phyloP scores from a whole-genome alignment of 2,797 vertebrate species.

The Halcyon badia region DNA sequence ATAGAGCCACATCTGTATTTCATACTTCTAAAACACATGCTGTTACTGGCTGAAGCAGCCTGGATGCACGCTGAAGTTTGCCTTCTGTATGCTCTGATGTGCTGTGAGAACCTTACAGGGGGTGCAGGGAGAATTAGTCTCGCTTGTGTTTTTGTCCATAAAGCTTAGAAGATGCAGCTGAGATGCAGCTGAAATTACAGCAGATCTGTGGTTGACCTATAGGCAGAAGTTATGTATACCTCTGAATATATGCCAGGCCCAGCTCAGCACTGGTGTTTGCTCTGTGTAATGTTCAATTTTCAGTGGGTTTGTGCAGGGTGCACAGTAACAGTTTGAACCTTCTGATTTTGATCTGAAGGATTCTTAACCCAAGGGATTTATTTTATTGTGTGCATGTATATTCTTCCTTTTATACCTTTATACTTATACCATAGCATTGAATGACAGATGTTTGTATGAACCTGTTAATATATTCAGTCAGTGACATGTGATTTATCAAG shows the following conservation, averaged over 20 bases:
- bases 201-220: background rate
- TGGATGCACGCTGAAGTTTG: background rate
- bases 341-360: background rate
- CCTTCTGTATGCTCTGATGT: background rate
- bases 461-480: background rate
- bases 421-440: background rate
- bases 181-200: background rate
- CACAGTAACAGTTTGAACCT: background rate
- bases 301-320: background rate
- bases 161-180: background rate
- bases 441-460: fast-evolving
- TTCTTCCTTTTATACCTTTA: background rate
- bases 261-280: fast-evolving
- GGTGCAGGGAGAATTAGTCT: background rate
- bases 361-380: background rate
- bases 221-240: background rate
- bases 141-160: background rate
- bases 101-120: background rate
- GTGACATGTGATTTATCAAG: background rate
- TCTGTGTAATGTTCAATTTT: background rate
- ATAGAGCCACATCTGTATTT: background rate
- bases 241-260: background rate
- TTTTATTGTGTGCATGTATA: background rate
- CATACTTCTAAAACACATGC: background rate
- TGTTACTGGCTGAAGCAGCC: background rate